Conservation (phyloP, 2,888 invertebrate genomes). For the Temnothorax unifasciatus region DNA sequence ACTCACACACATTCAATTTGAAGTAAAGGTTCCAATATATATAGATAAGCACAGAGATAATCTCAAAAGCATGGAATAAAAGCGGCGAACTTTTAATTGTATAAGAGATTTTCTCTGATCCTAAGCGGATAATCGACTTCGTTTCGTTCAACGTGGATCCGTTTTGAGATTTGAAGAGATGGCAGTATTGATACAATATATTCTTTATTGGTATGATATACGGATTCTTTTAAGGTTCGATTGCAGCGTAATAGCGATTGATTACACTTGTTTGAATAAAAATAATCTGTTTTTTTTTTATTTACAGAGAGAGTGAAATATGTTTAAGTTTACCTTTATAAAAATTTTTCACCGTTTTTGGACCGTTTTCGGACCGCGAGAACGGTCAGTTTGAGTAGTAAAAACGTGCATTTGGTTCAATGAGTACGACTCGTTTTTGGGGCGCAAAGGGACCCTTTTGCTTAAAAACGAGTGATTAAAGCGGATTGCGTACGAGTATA, state of each 20-base stretch:
- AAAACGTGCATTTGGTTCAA: no score
- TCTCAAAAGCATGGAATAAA: neutral
- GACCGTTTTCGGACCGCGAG: no score
- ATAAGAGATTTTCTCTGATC: neutral
- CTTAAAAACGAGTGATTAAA: no score
- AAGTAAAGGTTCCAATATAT: conserved; percentile 10
- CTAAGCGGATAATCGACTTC: conserved; percentile 42
- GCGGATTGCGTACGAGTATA: no score
- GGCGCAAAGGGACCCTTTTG: no score
- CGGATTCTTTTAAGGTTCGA: neutral
- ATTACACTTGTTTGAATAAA: neutral
- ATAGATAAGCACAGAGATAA: conserved; percentile 13
- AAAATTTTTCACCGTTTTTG: no score
- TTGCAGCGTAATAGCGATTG: neutral
- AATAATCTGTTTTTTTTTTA: neutral
- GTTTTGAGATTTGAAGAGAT: conserved; percentile 8
- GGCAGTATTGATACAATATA: neutral
- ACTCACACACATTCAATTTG: neutral
- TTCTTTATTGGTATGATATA: neutral
- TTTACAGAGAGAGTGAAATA: neutral
- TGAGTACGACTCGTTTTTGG: no score
- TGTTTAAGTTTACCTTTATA: neutral
- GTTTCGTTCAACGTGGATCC: neutral
- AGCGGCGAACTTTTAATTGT: conserved; percentile 21
- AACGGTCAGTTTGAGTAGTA: no score